A percentile compares a stretch with the other conserved stretches of the same genome.
phyloP scores from a whole-genome alignment of 2,113 vertebrate species.

The Gymnobelideus leadbeateri region DNA sequence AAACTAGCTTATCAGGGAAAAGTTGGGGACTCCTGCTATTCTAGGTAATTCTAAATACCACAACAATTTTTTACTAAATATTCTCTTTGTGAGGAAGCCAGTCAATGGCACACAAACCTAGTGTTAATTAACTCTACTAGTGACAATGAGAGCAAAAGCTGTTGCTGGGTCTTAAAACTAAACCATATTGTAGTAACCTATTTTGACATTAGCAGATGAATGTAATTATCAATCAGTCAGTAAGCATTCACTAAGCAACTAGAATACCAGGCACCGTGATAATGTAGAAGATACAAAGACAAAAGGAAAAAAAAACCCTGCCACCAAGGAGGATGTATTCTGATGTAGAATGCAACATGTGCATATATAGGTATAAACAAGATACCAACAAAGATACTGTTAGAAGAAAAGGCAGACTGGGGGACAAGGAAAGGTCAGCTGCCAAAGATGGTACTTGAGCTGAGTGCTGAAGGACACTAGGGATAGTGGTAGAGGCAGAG shows the following conservation, averaged over 20 bases:
- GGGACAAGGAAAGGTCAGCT: background rate
- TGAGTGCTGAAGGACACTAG: too few relatives aligned
- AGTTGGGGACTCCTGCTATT: background rate
- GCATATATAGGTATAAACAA: background rate
- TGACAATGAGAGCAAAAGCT: background rate
- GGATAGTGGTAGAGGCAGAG: background rate
- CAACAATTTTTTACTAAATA: background rate
- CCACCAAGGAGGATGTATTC: background rate
- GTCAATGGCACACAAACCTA: background rate
- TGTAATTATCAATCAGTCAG: background rate
- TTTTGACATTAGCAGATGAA: background rate
- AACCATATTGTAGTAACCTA: background rate
- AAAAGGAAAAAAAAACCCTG: background rate
- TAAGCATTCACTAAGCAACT: background rate
- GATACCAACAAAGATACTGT: background rate
- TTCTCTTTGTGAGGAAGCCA: background rate
- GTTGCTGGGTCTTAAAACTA: background rate
- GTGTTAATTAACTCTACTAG: background rate
- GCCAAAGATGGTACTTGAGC: background rate
- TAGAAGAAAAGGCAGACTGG: background rate
- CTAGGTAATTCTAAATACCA: background rate
- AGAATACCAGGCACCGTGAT: background rate
- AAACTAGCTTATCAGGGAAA: background rate
- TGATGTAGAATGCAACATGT: background rate
- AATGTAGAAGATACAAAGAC: background rate